Evolutionary conservation across 2,888 invertebrate genomes (phyloP).

Genomic region (Acrobasis consociella): DNA sequence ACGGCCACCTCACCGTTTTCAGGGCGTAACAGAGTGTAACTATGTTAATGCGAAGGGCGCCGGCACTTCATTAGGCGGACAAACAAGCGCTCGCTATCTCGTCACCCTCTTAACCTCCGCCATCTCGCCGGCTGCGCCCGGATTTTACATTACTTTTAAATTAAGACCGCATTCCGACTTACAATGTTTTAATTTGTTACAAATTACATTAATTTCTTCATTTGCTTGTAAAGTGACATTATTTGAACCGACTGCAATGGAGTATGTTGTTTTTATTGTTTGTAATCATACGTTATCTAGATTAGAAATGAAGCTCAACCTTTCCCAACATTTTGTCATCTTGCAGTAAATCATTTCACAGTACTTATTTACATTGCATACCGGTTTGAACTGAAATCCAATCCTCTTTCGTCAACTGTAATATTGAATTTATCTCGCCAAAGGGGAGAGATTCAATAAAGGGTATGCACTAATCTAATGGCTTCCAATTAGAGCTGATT

Average conservation of each 20-base stretch:
- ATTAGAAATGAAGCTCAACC: too few species aligned
- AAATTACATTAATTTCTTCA: too few species aligned
- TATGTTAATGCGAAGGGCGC: slow-evolving; percentile 64
- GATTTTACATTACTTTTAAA: too few species aligned
- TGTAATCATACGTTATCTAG: too few species aligned
- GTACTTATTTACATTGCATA: background rate
- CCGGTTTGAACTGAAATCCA: background rate
- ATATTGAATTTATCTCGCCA: slow-evolving; percentile 10
- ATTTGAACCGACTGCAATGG: too few species aligned
- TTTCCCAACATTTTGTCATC: too few species aligned
- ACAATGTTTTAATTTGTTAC: too few species aligned
- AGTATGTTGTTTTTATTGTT: too few species aligned
- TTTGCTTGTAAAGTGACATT: too few species aligned
- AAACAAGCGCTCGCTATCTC: slow-evolving; percentile 70
- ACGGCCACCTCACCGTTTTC: too few species aligned
- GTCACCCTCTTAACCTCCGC: slow-evolving; percentile 63
- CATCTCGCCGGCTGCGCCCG: slow-evolving; percentile 29
- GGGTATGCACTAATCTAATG: slow-evolving; percentile 17
- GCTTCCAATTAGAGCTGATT: slow-evolving; percentile 13
- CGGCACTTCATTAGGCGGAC: slow-evolving; percentile 76
- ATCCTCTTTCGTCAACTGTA: background rate
- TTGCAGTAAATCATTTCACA: background rate
- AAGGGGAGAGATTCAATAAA: background rate
- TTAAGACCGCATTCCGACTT: too few species aligned
- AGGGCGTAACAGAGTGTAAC: too few species aligned